Evolutionary conservation across 2,113 vertebrate genomes (phyloP).

Genomic region (Pleuronectes platessa): DNA sequence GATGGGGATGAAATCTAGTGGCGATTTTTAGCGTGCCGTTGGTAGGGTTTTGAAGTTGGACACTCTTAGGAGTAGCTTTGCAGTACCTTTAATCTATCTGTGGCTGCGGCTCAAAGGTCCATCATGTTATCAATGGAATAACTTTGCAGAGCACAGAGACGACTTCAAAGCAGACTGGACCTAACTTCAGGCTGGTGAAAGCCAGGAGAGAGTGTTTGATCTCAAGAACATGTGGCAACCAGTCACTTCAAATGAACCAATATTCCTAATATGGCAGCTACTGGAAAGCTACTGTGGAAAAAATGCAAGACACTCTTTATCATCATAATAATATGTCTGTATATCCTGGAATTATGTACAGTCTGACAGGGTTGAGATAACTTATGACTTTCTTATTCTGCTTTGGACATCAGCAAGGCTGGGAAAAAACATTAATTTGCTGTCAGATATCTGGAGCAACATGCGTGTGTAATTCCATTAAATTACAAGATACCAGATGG

Average conservation of each 20-base stretch:
- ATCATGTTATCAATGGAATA: conserved; percentile 55
- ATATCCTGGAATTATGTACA: neutral
- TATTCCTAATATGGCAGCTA: conserved; percentile 36
- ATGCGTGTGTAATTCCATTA: neutral
- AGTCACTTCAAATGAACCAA: conserved; percentile 51
- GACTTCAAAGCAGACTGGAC: conserved; percentile 59
- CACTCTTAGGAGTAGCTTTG: conserved; percentile 34
- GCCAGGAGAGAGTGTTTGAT: conserved; percentile 58
- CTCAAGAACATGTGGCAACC: conserved; percentile 47
- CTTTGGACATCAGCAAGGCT: neutral
- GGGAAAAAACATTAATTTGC: neutral
- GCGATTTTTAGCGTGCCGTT: conserved; percentile 5
- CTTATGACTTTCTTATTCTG: neutral
- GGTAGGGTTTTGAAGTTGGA: conserved; percentile 46
- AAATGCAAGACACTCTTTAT: conserved; percentile 2
- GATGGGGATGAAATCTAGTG: conserved; percentile 1
- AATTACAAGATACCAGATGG: conserved; percentile 26
- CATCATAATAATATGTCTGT: conserved; percentile 3
- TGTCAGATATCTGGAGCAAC: neutral
- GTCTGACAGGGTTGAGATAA: conserved; percentile 2
- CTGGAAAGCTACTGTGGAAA: conserved; percentile 12
- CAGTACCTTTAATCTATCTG: conserved; percentile 66
- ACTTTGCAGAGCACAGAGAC: conserved; percentile 54
- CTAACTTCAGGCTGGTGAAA: conserved; percentile 46
- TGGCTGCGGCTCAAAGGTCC: conserved; percentile 44